These are phyloP conservation scores for Salarias fasciatus DNA, from an alignment of 2,797 vertebrate species.

Conservation along the genomic window DNA sequence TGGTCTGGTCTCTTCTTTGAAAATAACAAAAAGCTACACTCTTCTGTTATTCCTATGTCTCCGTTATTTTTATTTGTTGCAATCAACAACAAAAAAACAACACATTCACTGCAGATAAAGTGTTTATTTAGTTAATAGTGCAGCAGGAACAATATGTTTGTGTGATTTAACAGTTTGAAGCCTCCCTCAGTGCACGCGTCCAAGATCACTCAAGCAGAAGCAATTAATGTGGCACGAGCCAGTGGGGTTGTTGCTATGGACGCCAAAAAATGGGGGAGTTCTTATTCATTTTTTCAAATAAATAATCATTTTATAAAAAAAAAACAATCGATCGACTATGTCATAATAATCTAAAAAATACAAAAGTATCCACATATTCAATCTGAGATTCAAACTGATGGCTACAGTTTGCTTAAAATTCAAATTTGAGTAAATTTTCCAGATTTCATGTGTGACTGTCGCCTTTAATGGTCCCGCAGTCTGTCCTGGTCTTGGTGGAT, in stretches of 20 bases:
- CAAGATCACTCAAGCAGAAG: constrained; percentile 30
- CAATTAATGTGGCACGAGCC: constrained; percentile 71
- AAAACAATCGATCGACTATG: no score
- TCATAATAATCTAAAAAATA: no score
- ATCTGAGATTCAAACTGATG: no score
- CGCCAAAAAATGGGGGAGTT: no score
- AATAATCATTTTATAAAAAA: no score
- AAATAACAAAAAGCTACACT: background rate
- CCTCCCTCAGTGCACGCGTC: constrained; percentile 49
- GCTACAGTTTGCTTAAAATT: no score
- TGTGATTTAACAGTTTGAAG: background rate
- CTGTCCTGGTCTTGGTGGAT: background rate
- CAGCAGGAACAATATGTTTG: background rate
- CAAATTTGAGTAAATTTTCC: no score
- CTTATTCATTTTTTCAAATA: no score
- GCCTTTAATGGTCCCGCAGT: no score
- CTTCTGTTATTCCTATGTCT: background rate
- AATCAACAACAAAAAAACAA: background rate
- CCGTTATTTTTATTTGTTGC: background rate
- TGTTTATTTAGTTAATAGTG: no score
- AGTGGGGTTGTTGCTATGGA: background rate
- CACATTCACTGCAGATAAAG: background rate
- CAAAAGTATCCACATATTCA: no score
- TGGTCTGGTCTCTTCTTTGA: constrained; percentile 52
- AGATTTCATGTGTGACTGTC: no score